Conservation (phyloP, 2,888 invertebrate genomes). For the Eupithecia inturbata region DNA sequence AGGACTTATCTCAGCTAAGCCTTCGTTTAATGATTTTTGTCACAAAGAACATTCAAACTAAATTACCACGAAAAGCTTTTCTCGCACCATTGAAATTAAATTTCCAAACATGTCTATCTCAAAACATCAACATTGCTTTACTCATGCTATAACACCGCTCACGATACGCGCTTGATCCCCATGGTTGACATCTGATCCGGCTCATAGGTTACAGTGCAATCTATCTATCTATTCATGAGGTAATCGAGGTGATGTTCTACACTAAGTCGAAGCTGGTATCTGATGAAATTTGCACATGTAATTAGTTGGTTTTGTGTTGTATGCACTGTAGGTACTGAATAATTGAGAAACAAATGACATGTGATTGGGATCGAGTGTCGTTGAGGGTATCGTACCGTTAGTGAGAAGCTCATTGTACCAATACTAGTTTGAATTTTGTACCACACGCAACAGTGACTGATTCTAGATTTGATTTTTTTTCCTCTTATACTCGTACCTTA, state of each 20-base stretch:
- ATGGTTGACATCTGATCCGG: background rate
- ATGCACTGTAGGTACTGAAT: background rate
- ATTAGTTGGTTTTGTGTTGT: background rate
- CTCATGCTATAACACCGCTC: background rate
- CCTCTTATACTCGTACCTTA: too few relatives aligned
- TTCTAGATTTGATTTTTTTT: too few relatives aligned
- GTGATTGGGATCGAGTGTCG: background rate
- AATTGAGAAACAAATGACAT: background rate
- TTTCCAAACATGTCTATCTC: constrained; percentile 18
- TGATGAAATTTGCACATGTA: background rate
- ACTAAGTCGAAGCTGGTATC: background rate
- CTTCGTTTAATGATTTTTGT: background rate
- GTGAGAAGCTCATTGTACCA: background rate
- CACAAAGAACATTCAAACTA: background rate
- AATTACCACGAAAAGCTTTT: background rate
- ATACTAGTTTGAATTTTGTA: background rate
- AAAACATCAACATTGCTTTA: constrained; percentile 21
- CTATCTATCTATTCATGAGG: background rate
- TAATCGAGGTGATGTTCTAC: background rate
- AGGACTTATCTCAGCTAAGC: background rate
- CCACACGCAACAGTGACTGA: too few relatives aligned
- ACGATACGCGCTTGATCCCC: background rate
- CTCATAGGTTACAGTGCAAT: background rate
- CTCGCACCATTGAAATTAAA: constrained; percentile 4
- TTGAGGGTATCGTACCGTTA: background rate